Evolutionary conservation across 2,113 vertebrate species (phyloP).

Genomic region (Poicephalus gulielmi): DNA sequence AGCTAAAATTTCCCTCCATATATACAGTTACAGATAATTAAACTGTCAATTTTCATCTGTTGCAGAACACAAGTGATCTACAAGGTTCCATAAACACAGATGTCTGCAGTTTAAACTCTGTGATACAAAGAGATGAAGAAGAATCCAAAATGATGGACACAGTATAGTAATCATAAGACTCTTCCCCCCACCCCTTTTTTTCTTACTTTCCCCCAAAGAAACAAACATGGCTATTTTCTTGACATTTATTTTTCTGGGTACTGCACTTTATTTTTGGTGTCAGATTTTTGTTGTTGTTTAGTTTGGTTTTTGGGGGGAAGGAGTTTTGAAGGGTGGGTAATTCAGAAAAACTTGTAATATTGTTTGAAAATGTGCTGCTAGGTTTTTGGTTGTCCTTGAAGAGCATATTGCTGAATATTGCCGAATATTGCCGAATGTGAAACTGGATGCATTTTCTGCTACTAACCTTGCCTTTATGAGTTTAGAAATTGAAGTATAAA

Average conservation of each 20-base stretch:
- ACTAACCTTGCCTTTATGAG: slow-evolving; percentile 80
- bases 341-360: slow-evolving; percentile 69
- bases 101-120: slow-evolving; percentile 78
- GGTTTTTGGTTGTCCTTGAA: slow-evolving; percentile 62
- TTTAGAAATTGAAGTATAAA: slow-evolving; percentile 76
- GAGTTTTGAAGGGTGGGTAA: slow-evolving; percentile 57
- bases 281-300: slow-evolving; percentile 54
- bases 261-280: slow-evolving; percentile 92
- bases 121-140: slow-evolving; percentile 88
- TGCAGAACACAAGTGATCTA: slow-evolving; percentile 83
- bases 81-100: slow-evolving; percentile 81
- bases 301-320: neutral
- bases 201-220: slow-evolving; percentile 55
- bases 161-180: slow-evolving; percentile 77
- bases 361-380: slow-evolving; percentile 81
- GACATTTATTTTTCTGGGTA: slow-evolving; percentile 86
- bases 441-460: slow-evolving; percentile 77
- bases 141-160: slow-evolving; percentile 96
- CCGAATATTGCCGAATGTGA: slow-evolving; percentile 70
- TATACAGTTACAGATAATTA: neutral
- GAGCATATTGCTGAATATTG: slow-evolving; percentile 44
- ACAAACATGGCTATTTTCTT: slow-evolving; percentile 79
- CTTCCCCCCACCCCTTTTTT: neutral
- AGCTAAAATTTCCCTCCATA: neutral
- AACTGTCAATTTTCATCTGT: neutral